phyloP scores from a whole-genome alignment of 1,140 invertebrate species.

The Chelonus insularis region DNA sequence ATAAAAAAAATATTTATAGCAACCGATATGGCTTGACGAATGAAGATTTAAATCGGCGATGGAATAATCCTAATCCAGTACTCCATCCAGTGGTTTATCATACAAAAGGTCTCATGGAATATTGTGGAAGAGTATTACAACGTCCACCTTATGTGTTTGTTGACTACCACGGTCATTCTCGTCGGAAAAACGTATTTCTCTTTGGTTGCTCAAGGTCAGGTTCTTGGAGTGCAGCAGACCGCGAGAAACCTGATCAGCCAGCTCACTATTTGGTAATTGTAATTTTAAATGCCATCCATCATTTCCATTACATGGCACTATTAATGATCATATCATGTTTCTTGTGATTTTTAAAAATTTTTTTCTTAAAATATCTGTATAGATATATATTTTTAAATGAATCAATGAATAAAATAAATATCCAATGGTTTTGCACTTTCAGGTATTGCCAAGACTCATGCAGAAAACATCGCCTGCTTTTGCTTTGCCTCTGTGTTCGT shows the following conservation, averaged over 20 bases:
- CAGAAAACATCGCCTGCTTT: conserved; percentile 72
- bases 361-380: too few relatives aligned
- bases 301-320: neutral
- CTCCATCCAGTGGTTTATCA: conserved; percentile 84
- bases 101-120: conserved; percentile 74
- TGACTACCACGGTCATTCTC: conserved; percentile 89
- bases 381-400: too few relatives aligned
- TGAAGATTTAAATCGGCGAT: conserved; percentile 81
- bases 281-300: conserved; percentile 9
- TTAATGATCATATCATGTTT: neutral
- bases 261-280: conserved; percentile 65
- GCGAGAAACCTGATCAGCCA: conserved; percentile 61
- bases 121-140: conserved; percentile 64
- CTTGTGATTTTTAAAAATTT: neutral
- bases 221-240: conserved; percentile 66
- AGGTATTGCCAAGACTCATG: conserved; percentile 74
- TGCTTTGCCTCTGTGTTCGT: conserved; percentile 74
- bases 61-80: conserved; percentile 73
- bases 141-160: conserved; percentile 75
- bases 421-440: conserved; percentile 24
- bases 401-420: neutral
- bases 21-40: conserved; percentile 79
- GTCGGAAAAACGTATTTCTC: conserved; percentile 86
- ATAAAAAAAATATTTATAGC: conserved; percentile 62
- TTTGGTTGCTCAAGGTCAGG: conserved; percentile 79